Base-by-base conservation (phyloP, 92 coral and sea anemone species). In the Montipora capitata region DNA sequence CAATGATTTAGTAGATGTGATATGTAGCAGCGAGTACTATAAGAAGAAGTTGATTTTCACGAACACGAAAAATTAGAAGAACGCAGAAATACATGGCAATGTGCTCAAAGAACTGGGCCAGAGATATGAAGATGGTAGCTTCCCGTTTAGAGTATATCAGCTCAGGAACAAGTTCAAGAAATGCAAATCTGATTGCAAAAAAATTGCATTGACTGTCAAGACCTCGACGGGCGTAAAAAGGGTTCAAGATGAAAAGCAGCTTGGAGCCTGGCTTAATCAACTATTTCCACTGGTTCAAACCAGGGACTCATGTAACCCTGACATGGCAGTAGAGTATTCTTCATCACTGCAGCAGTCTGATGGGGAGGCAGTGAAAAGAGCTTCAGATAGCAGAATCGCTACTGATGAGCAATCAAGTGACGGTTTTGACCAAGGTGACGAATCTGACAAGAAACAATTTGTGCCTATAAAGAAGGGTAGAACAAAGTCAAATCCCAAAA, bases 161-260 rank as follows among this genome's bases (percentile, higher is more conserved):
- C 0, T 57, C 63, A 57, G 63, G 16, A 57, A 57, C 63, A 57
- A 57, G 63, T 57, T 57, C 14, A 57, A 57, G 63, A 57, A 57
- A 57, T 57, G 4, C 63, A 57, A 0, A 10, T 1, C 63, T 10
- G 63, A 57, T 0, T 49, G 78, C 7, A 73, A 15, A 11, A 40
- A 43, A 2, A 15, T 73, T 17, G 78, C 78, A 40, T 73, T 73
- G 57, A 73, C 78, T 40, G 78, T 73, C 57, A 73, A 73, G 57
- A 73, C 56, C 61, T 40, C 78, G 18, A 73, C 59, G 57, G 78
- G 78, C 57, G 35, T 73, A 40, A 73, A 73, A 73, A 40, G 40
- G 56, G 57, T 73, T 73, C 61, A 74, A 74, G 79, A 74, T 45
- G 79, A 74, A 74, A 74, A 74, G 79, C 79, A 74, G 62, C 63